Percentiles rank a stretch among this genome's conserved stretches.
Evolutionary conservation across 2,888 invertebrate species (phyloP).

Genomic region (Neoscelio sp.): DNA sequence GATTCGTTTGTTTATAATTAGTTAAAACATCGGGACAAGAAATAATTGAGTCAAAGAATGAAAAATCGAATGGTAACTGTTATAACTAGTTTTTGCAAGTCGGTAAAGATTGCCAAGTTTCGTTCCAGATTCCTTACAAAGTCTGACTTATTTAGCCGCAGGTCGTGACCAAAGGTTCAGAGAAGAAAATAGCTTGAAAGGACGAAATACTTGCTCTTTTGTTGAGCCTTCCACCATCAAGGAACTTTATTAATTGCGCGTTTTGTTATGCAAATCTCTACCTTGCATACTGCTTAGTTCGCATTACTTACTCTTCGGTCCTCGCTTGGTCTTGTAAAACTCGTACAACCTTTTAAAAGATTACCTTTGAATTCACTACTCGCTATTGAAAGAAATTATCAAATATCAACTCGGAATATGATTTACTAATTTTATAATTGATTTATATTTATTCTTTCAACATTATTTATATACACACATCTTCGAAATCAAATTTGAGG

Average conservation of each 20-base stretch:
- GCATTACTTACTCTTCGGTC: constrained; percentile 56
- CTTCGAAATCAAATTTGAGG: too few relatives aligned
- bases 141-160: constrained; percentile 79
- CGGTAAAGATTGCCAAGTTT: constrained; percentile 77
- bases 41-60: constrained; percentile 48
- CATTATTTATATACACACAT: too few relatives aligned
- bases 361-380: constrained; percentile 76
- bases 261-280: constrained; percentile 82
- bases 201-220: constrained; percentile 80
- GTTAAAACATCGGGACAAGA: constrained; percentile 30
- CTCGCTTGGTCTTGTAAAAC: constrained; percentile 52
- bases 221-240: constrained; percentile 76
- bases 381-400: constrained; percentile 75
- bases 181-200: constrained; percentile 74
- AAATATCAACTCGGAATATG: constrained; percentile 41
- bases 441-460: not conserved
- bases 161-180: constrained; percentile 64
- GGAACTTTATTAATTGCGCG: constrained; percentile 82
- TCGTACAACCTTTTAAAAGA: constrained; percentile 75
- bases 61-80: constrained; percentile 58
- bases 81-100: constrained; percentile 56
- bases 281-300: constrained; percentile 66
- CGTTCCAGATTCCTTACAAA: constrained; percentile 77
- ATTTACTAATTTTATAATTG: constrained; percentile 11
- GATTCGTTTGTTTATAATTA: constrained; percentile 48